Evolutionary conservation across 1,140 invertebrate genomes (phyloP), one percentile per base, ranked within the genome.

Genomic region (Contarinia nasturtii): DNA sequence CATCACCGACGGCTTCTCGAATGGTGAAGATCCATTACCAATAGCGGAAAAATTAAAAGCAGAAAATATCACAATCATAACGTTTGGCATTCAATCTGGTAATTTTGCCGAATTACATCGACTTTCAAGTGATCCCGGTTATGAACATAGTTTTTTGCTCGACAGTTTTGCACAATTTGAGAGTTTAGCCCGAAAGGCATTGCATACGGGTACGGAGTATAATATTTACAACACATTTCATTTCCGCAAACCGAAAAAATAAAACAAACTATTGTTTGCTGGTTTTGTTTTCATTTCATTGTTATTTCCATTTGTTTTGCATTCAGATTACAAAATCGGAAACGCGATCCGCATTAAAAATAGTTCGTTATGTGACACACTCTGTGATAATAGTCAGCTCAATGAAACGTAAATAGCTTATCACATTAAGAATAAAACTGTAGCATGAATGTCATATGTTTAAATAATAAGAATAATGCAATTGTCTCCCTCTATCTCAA

Each of bases 151-250:
- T 47, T 83, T 76, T 53, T 69, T 83, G 10, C 59, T 83, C 11
- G 75, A 80, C 48, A 78, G 75, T 53, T 83, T 82, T 61, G 65
- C 73, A 38, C 76, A 82, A 57, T 82, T 83, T 55, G 79, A 81
- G 56, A 74, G 75, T 34, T 57, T 83, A 18, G 79, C 79, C 2
- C 60, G 79, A 47, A 64, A 77, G 52, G 79, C 79, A 10, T 56
- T 82, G 5, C 79, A 82, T 58, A 70, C 76, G 61, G 79, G 78
- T 79, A 55, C 54, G 56, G 52, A 48, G 38, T 34, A 38, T 38
- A 41, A 41, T 34, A 44, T 17, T 49, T 41, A n/a, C n/a, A n/a
- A n/a, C n/a, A n/a, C n/a, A n/a, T 22, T 47, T 5, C 12, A 36
- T 45, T 45, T 45, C 21, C 10, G 11, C 7, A 14, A 14, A 34